Evolutionary conservation across 2,797 vertebrate species (phyloP).

Genomic region (Leuciscus waleckii): DNA sequence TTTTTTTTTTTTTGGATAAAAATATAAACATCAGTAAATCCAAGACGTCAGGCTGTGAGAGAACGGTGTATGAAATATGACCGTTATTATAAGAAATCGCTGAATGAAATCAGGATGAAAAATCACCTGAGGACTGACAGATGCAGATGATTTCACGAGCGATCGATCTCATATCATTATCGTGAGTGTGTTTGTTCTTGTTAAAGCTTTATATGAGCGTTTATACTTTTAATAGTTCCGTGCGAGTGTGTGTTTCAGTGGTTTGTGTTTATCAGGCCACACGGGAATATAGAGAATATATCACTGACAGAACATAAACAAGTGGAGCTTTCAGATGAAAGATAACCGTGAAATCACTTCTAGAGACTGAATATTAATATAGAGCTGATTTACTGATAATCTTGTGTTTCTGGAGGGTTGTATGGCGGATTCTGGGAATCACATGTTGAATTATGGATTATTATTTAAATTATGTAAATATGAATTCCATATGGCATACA

Average conservation of each 20-base stretch:
- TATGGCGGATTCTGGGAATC: background rate
- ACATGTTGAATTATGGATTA: background rate
- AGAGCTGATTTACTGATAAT: background rate
- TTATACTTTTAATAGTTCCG: background rate
- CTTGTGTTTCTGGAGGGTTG: background rate
- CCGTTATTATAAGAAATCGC: background rate
- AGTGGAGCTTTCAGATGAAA: background rate
- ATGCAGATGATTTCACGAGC: background rate
- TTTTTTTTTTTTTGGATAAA: too few relatives aligned
- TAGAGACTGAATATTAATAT: background rate
- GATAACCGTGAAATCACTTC: background rate
- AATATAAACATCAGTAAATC: too few relatives aligned
- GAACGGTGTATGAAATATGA: background rate
- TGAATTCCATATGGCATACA: too few relatives aligned
- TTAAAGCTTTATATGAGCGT: background rate
- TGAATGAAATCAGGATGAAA: background rate
- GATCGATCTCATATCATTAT: background rate
- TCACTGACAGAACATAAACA: background rate
- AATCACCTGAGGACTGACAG: background rate
- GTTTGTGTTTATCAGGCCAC: background rate
- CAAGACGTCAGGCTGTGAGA: background rate
- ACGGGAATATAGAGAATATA: background rate
- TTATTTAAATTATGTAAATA: too few relatives aligned
- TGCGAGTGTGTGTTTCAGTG: background rate
- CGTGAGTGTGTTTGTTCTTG: background rate